A percentile compares a stretch with the other conserved stretches of the same genome.
Evolutionary conservation across 2,888 invertebrate species (phyloP).

Genomic region (Cynaeus angustus): DNA sequence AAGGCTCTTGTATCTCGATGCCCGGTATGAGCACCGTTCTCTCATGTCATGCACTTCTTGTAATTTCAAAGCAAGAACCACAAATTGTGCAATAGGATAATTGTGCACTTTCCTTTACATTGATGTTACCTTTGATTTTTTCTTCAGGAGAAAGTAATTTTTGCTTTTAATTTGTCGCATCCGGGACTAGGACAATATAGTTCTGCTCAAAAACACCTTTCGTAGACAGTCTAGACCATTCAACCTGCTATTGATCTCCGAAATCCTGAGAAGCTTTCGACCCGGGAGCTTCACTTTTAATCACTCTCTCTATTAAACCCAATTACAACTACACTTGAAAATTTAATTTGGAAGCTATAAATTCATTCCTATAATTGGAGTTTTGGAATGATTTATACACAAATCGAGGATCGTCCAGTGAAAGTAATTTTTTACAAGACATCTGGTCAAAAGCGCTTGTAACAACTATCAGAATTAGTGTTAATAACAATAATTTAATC

Average conservation of each 20-base stretch:
- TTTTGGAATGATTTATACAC: conserved; percentile 13
- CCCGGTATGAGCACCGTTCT: not conserved
- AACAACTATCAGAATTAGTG: conserved; percentile 13
- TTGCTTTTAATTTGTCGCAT: conserved; percentile 18
- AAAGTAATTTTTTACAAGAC: conserved; percentile 12
- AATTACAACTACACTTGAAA: conserved; percentile 10
- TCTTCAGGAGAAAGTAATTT: conserved; percentile 15
- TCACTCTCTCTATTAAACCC: conserved; percentile 23
- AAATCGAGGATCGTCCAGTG: not conserved
- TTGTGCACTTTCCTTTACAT: conserved; percentile 8
- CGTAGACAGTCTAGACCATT: not conserved
- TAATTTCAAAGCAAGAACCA: conserved; percentile 11
- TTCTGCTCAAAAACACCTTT: not conserved
- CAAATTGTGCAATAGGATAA: conserved; percentile 8
- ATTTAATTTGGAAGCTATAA: conserved; percentile 14
- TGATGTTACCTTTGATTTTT: not conserved
- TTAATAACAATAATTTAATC: conserved; percentile 26
- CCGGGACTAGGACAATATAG: conserved; percentile 9
- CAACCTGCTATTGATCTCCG: conserved; percentile 1
- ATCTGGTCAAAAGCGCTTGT: conserved; percentile 5
- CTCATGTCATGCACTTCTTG: conserved; percentile 5
- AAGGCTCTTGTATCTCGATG: not conserved
- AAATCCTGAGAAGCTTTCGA: conserved; percentile 2
- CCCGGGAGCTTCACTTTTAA: not conserved
- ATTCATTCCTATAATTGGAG: conserved; percentile 22